Base-by-base conservation (phyloP, 1,140 invertebrate genomes). In the Triops longicaudatus region DNA sequence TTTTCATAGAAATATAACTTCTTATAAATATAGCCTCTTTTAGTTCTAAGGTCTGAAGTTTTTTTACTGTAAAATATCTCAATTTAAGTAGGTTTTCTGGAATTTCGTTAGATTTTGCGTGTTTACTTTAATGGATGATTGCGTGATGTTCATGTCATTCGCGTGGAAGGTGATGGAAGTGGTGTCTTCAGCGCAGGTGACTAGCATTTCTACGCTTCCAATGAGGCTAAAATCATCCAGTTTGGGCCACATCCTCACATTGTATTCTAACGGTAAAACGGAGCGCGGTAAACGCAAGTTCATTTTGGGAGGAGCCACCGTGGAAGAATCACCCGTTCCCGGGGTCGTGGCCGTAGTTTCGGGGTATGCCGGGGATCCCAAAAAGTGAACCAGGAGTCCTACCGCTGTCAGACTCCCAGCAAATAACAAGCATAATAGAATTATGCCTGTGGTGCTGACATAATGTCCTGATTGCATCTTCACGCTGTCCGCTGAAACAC, bases 101-200 rank as follows among this genome's bases (percentile, higher is more conserved):
- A n/a, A 37, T 2, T 37, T 37, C 31, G 2, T 37, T 73, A 6
- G 17, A 4, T 73, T 77, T 72, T 3, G 27, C 76, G 31, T 22
- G 44, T 41, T 26, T 22, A 77, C 76, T 73, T 26, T 31, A 10
- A 77, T 22, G 17, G 63, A 26, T 1, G 73, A 22, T 22, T 71
- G 72, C 41, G 73, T 73, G 37, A 77, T 73, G 42, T 43, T 73
- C n/a, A 77, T 77, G 22, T 77, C 76, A 73, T 72, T 73, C n/a
- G 72, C 43, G 26, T 77, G 76, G 26, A 77, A 42, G 5, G 76
- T 77, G 22, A 77, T 73, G 37, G 72, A 44, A 41, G 41, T 26
- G n/a, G 76, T 77, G 9, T 63, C 22, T 43, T 77, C 63, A 26
- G 28, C 31, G 43, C 76, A 77, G 12, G 43, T 37, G 12, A 77